phyloP scores from a whole-genome alignment of 2,888 invertebrate species.

The Idaea biselata region DNA sequence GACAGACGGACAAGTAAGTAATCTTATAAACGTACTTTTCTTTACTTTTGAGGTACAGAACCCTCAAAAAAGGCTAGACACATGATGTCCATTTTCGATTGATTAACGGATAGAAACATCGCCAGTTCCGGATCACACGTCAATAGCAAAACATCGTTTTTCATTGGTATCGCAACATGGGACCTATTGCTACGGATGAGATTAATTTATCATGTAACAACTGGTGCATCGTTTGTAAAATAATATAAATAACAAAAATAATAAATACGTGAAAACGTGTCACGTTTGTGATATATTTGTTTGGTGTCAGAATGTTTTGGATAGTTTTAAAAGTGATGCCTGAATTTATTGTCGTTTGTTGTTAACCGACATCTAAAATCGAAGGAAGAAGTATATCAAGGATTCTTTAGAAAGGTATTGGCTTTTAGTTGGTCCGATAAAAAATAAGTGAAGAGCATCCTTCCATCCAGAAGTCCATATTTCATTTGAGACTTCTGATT shows the following conservation, averaged over 20 bases:
- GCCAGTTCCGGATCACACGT: conserved; percentile 39
- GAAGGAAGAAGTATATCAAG: no score
- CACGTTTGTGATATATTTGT: background rate
- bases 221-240: conserved; percentile 36
- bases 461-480: no score
- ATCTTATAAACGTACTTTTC: no score
- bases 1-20: no score
- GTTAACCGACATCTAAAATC: background rate
- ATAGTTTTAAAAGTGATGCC: background rate
- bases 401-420: no score
- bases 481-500: no score
- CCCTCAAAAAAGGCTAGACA: background rate
- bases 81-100: conserved; percentile 13
- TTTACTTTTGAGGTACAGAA: no score
- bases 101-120: conserved; percentile 18
- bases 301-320: background rate
- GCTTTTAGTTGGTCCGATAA: no score
- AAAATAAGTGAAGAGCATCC: no score
- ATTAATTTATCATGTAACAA: conserved; percentile 71
- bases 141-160: conserved; percentile 49
- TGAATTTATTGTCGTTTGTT: background rate
- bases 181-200: conserved; percentile 57
- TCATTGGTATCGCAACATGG: conserved; percentile 49
- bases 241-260: conserved; percentile 1
- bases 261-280: background rate